phyloP scores from a whole-genome alignment of 1,140 invertebrate genomes.

The Cherax quadricarinatus region DNA sequence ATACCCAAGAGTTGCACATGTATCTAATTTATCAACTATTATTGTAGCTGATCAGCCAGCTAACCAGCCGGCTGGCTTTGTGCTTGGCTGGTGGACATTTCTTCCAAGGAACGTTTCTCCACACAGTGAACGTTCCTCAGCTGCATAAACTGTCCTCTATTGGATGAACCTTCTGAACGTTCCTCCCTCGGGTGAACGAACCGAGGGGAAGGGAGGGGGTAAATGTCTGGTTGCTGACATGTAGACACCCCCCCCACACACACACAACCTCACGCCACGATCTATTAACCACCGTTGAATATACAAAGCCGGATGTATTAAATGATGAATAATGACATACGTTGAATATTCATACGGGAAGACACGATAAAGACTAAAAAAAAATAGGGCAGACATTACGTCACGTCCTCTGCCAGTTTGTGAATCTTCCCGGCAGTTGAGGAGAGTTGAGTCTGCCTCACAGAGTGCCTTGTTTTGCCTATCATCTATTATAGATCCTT shows the following conservation, averaged over 20 bases:
- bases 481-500: too few species aligned
- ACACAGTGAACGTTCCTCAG: neutral
- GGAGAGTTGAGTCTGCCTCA: too few species aligned
- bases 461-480: too few species aligned
- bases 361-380: conserved; percentile 29
- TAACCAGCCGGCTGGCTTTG: too few species aligned
- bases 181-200: neutral
- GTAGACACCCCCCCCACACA: neutral
- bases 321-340: conserved; percentile 58
- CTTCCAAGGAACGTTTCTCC: too few species aligned
- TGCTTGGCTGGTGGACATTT: too few species aligned
- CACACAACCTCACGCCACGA: conserved; percentile 22
- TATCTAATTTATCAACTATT: too few species aligned
- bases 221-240: neutral
- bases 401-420: neutral
- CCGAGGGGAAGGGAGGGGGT: too few species aligned
- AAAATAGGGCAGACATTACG: neutral
- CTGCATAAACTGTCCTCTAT: neutral
- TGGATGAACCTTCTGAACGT: neutral
- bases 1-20: too few species aligned
- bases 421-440: neutral
- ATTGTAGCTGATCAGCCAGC: too few species aligned
- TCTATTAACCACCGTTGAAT: conserved; percentile 53
- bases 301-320: conserved; percentile 39
- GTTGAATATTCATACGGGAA: conserved; percentile 66